These are phyloP conservation scores for Vulpes lagopus DNA, from an alignment of 2,113 vertebrate genomes.

Conservation along the genomic window DNA sequence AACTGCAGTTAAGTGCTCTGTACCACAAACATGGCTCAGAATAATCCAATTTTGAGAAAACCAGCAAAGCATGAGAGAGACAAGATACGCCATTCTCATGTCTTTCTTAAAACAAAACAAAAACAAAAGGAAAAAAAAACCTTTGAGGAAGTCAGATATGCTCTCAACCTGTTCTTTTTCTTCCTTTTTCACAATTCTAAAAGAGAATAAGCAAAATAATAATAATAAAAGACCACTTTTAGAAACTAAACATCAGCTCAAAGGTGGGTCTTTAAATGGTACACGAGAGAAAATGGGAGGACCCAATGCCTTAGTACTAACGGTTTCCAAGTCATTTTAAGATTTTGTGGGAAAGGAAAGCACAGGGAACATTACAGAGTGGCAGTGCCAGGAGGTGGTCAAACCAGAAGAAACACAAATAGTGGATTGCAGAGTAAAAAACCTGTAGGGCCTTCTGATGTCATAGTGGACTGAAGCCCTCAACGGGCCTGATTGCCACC, in stretches of 20 bases:
- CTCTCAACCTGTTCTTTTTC: not conserved
- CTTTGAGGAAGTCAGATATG: not conserved
- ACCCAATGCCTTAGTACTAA: not conserved
- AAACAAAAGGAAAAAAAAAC: not conserved
- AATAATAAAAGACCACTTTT: not conserved
- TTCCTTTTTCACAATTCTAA: not conserved
- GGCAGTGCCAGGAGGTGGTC: not conserved
- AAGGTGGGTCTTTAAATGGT: not conserved
- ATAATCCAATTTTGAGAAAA: not conserved
- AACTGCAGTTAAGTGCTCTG: not conserved
- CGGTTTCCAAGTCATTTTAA: not conserved
- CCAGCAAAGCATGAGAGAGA: not conserved
- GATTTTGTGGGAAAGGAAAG: not conserved
- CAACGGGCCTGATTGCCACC: not conserved
- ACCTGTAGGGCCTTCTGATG: not conserved
- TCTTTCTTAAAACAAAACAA: not conserved
- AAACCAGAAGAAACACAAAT: not conserved
- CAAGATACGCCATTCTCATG: not conserved
- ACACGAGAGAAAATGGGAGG: not conserved
- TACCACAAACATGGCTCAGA: not conserved
- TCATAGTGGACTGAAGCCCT: not conserved
- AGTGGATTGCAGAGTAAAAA: not conserved
- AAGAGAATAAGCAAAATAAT: not conserved
- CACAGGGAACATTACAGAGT: not conserved
- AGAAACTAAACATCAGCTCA: not conserved